phyloP scores from a whole-genome alignment of 2,797 vertebrate species.

The Spinus olivaceus region DNA sequence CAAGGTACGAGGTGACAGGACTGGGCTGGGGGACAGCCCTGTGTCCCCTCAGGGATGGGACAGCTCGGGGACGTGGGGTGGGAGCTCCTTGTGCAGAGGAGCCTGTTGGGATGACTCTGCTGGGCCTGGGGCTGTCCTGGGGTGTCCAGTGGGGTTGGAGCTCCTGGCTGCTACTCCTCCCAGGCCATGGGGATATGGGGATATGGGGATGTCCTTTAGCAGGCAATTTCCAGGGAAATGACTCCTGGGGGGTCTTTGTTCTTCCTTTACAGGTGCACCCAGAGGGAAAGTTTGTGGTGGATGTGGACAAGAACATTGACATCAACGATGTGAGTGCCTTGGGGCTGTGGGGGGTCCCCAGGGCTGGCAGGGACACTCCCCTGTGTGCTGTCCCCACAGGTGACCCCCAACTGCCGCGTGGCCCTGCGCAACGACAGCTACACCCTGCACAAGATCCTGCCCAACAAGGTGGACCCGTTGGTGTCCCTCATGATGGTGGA shows the following conservation, averaged over 20 bases:
- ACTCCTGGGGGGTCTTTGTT: rapidly evolving
- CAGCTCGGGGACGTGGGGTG: rapidly evolving
- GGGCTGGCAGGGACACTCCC: neutral
- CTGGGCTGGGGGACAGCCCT: rapidly evolving
- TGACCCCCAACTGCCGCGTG: constrained; percentile 96
- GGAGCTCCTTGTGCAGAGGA: neutral
- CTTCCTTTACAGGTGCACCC: constrained; percentile 87
- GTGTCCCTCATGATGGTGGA: constrained; percentile 99
- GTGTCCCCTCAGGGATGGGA: rapidly evolving
- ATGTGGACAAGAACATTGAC: constrained; percentile 98
- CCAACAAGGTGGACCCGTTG: constrained; percentile 97
- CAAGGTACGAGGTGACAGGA: constrained; percentile 76
- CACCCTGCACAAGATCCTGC: constrained; percentile 97
- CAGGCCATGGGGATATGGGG: too few species aligned
- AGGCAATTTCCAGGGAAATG: neutral
- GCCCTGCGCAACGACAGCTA: constrained; percentile 97
- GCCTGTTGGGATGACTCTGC: rapidly evolving
- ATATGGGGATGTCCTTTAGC: rapidly evolving
- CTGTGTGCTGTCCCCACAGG: constrained; percentile 68
- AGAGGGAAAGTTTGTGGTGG: constrained; percentile 97
- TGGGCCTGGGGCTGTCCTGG: neutral
- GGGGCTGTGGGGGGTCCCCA: neutral
- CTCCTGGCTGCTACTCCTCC: rapidly evolving
- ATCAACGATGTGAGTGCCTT: constrained; percentile 91
- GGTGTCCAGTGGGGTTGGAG: neutral